Base-by-base conservation (phyloP, 2,797 vertebrate genomes). In the Geotrypetes seraphini region DNA sequence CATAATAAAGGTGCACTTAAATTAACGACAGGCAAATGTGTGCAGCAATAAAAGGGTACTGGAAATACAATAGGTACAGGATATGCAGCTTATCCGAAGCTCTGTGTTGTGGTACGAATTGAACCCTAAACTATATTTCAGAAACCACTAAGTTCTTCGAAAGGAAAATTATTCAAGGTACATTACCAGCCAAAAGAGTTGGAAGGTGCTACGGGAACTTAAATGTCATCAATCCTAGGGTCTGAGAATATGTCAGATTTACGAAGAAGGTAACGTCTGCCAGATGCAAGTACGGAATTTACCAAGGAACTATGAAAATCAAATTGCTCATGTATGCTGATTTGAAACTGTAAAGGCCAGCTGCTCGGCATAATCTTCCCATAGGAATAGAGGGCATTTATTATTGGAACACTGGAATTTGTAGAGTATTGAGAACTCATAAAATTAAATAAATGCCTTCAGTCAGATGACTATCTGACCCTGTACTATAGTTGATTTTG, bases 1-100 rank as follows among this genome's bases (percentile, higher is more conserved):
- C 88, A 91, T 54, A 82, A 72, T 30, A 83, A 69, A 61, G 87
- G 88, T 48, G 88, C 88, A 22, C 75, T 91, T 51, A 91, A 87
- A 73, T 60, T 91, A 60, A 87, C 81, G 6, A 89, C 86, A 25
- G 83, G 81, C 16, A 88, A 75, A 62, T 91, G 88, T 38, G 7
- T 57, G 53, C 60, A 74, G 66, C 66, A 79, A 63, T 88, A 81
- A 84, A n/a, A 50, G 39, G 34, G 50, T 50, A 42, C 19, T 28
- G 52, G n/a, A 41, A 60, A 44, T 53, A 50, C 32, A 50, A 12
- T 22, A 35, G 12, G 40, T 50, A 39, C 25, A 47, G 40, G 47
- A 55, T 33, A 49, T 21, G 45, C 18, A 39, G 50, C 49, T 69
- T 48, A 14, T 61, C 50, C 33, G 61, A 50, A 55, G 61, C n/a